Conservation (phyloP, 2,888 invertebrate species). For the Erpobdella octoculata region DNA sequence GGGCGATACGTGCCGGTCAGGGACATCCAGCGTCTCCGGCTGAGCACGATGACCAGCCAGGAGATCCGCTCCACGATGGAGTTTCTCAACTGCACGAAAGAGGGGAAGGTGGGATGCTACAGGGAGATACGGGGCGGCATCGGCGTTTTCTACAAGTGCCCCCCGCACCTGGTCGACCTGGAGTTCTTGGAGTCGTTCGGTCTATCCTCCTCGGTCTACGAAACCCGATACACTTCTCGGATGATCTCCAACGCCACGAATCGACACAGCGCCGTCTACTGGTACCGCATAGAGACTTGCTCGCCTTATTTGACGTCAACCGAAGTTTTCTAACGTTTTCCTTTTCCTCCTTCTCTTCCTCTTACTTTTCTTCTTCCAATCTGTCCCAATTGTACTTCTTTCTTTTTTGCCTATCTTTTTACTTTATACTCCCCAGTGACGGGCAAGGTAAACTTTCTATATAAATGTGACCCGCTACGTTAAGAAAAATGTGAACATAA, state of each 20-base stretch:
- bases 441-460: too few relatives aligned
- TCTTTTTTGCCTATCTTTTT: too few relatives aligned
- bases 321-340: background rate
- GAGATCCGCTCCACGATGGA: slow-evolving; percentile 28
- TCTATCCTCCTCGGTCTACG: slow-evolving; percentile 14
- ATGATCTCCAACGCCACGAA: slow-evolving; percentile 29
- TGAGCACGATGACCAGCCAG: slow-evolving; percentile 25
- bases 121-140: slow-evolving; percentile 27
- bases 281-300: slow-evolving; percentile 25
- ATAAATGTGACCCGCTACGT: too few relatives aligned
- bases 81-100: slow-evolving; percentile 14
- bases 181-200: slow-evolving; percentile 18
- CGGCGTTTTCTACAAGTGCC: slow-evolving; percentile 31
- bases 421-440: too few relatives aligned
- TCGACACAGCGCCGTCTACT: slow-evolving; percentile 28
- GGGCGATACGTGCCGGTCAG: slow-evolving; percentile 30
- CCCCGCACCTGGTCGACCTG: slow-evolving; percentile 26
- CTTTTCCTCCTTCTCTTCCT: background rate
- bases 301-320: slow-evolving; percentile 26
- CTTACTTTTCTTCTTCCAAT: background rate
- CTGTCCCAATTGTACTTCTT: too few relatives aligned
- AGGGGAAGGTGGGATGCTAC: slow-evolving; percentile 27
- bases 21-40: slow-evolving; percentile 31
- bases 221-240: slow-evolving; percentile 7
- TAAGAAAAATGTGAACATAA: too few relatives aligned